phyloP scores from a whole-genome alignment of 23 tunicate species.

The Phallusia fumigata region DNA sequence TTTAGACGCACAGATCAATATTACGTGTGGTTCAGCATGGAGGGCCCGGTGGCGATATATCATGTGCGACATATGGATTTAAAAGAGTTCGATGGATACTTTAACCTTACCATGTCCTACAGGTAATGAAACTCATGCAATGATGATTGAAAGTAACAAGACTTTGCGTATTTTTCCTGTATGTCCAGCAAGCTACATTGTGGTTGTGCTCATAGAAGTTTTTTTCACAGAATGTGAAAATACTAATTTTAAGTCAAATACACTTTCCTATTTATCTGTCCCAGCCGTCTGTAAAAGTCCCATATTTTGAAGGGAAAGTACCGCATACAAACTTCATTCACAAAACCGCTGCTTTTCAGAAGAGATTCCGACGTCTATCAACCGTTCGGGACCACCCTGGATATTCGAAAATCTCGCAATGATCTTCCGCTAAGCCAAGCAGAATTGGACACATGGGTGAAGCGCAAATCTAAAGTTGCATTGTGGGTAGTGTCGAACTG shows the following conservation, averaged over 20 bases:
- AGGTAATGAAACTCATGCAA: conserved; percentile 17
- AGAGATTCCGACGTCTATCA: background rate
- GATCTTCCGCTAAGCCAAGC: background rate
- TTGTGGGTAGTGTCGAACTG: conserved; percentile 46
- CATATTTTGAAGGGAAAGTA: background rate
- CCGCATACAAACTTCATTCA: background rate
- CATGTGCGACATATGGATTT: background rate
- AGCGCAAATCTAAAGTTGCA: conserved; percentile 14
- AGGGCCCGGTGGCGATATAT: conserved; percentile 11
- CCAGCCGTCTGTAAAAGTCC: too few relatives aligned
- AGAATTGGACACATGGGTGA: background rate
- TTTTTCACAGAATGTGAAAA: too few relatives aligned
- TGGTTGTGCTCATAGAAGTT: too few relatives aligned
- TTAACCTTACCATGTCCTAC: conserved; percentile 45
- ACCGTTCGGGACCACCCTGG: background rate
- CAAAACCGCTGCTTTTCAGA: background rate
- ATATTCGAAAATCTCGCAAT: background rate
- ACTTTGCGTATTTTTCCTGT: too few relatives aligned
- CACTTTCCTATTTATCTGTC: too few relatives aligned
- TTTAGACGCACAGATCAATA: conserved; percentile 8
- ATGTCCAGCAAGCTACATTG: too few relatives aligned
- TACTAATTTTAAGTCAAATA: too few relatives aligned
- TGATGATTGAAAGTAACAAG: too few relatives aligned
- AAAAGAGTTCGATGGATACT: conserved; percentile 16
- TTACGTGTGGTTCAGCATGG: conserved; percentile 20